These are phyloP conservation scores for Clarias magur DNA, from an alignment of 2,113 vertebrate genomes.

Conservation along the genomic window DNA sequence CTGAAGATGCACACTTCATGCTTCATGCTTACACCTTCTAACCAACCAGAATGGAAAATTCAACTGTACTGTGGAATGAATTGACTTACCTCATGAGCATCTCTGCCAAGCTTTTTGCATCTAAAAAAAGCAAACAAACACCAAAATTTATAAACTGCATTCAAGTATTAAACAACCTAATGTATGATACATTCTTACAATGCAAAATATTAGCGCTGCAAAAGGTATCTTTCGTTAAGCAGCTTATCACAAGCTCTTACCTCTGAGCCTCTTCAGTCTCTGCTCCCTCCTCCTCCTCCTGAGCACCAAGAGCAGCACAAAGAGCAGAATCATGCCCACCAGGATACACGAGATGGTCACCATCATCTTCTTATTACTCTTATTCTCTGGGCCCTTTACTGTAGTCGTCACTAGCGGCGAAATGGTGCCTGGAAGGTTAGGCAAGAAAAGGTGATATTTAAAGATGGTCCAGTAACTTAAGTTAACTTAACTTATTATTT, in stretches of 20 bases:
- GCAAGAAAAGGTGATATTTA: constrained; percentile 36
- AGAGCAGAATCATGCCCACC: constrained; percentile 87
- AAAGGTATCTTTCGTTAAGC: background rate
- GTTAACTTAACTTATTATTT: no score
- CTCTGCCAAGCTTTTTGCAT: constrained; percentile 98
- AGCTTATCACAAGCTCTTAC: constrained; percentile 68
- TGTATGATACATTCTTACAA: background rate
- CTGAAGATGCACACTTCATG: no score
- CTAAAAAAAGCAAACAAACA: constrained; percentile 73
- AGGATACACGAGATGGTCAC: constrained; percentile 95
- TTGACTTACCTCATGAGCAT: constrained; percentile 96
- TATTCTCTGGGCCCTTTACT: constrained; percentile 82
- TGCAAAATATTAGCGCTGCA: background rate
- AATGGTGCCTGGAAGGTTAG: constrained; percentile 83
- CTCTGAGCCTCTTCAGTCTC: constrained; percentile 91
- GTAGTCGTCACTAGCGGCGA: constrained; percentile 93
- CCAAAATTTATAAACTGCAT: constrained; percentile 7
- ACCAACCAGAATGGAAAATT: background rate
- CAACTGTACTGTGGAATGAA: background rate
- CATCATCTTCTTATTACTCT: constrained; percentile 91
- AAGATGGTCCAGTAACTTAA: background rate
- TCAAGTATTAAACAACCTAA: background rate
- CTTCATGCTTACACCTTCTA: background rate
- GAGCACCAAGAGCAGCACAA: constrained; percentile 86
- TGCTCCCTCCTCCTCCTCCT: constrained; percentile 91